Evolutionary conservation across 2,797 vertebrate genomes (phyloP), one percentile per base, ranked within the genome.

Genomic region (Gambelia wislizenii): DNA sequence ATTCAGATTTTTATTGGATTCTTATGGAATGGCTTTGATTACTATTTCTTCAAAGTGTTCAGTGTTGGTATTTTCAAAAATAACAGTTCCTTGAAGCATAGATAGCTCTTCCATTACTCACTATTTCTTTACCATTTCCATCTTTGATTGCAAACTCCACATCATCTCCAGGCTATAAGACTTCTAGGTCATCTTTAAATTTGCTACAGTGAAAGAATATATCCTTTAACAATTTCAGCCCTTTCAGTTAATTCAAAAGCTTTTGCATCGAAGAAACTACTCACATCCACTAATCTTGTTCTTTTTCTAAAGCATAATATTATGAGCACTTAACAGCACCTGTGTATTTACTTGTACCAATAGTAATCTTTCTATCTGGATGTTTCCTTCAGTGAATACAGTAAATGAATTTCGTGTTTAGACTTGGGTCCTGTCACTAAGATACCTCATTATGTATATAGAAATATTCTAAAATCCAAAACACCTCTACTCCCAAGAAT

Each of bases 171-270:
- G 99, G 99, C 96, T 99, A 98, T 96, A 99, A 97, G 94, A 98
- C 97, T 96, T 99, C 99, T 94, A 99, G 96, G 95, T 99, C 99
- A 92, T 99, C 99, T 95, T 99, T 99, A 96, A 99, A 99, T 97
- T 99, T 99, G 64, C 98, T 99, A 96, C 99, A 99, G 97, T 99
- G 99, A 99, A n/a, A 99, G 97, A 99, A 99, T 96, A 99, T 99
- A 97, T 99, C 99, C 96, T 99, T 99, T 96, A 49, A 99, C 99
- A 92, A 99, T 98, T 94, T 99, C 99, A 33, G 98, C 99, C 95
- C 99, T 98, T 97, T 99, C 99, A 95, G 99, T 99, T 96, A 99
- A 99, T 91, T 99, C 99, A 98, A 99, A 99, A n/a, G 99, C 99
- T 97, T 99, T 98, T 99, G 99, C 95, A 99, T 99, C 96, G 99